These are phyloP conservation scores for Pterocles orientalis DNA, from an alignment of 2,113 vertebrate species.

Conservation along the genomic window DNA sequence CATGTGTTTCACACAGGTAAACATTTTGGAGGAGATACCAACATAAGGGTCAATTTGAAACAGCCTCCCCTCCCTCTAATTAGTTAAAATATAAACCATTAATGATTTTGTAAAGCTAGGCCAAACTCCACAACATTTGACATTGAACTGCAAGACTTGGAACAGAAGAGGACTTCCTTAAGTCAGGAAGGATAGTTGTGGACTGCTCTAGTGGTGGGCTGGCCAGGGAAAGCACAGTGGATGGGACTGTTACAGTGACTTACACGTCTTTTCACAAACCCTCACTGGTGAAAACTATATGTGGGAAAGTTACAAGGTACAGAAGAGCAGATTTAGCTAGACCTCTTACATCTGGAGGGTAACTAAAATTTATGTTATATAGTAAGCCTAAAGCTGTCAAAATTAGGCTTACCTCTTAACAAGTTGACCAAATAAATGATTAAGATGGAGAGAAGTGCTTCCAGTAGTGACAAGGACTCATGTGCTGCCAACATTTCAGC, in stretches of 20 bases:
- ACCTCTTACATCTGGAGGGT: neutral
- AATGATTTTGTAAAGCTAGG: neutral
- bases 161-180: neutral
- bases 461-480: neutral
- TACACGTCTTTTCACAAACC: neutral
- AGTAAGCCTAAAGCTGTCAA: neutral
- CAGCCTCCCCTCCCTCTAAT: fast-evolving
- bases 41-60: neutral
- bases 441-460: neutral
- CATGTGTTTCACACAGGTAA: neutral
- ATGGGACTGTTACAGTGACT: neutral
- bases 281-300: neutral
- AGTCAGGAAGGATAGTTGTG: neutral
- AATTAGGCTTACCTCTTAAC: neutral
- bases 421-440: neutral
- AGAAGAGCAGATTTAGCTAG: neutral
- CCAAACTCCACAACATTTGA: neutral
- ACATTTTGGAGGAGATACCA: neutral
- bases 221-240: neutral
- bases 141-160: neutral
- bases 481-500: neutral
- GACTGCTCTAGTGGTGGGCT: neutral
- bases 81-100: neutral
- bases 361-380: neutral
- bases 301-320: neutral